Conservation (phyloP, 2,113 vertebrate species). For the Orthonyx spaldingii region DNA sequence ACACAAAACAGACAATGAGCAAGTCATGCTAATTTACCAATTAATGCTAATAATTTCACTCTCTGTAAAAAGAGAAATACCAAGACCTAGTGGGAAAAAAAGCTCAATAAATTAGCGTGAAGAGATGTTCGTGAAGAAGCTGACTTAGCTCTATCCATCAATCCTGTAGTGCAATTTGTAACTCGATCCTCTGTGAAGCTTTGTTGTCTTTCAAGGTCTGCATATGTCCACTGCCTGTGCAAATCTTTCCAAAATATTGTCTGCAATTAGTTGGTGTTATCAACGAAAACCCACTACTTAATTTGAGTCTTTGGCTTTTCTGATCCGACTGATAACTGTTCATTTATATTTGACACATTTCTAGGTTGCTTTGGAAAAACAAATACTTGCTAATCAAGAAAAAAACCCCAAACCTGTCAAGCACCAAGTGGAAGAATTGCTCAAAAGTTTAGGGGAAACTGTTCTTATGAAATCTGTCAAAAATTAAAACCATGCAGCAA, state of each 20-base stretch:
- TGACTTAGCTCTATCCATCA: not conserved
- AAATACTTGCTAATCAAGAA: not conserved
- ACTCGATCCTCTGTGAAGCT: not conserved
- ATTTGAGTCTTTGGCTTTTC: not conserved
- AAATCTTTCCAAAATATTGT: not conserved
- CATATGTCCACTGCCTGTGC: not conserved
- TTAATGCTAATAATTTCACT: not conserved
- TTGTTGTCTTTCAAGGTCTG: not conserved
- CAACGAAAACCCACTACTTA: fast-evolving
- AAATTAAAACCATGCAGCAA: not conserved
- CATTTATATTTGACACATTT: not conserved
- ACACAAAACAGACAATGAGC: not conserved
- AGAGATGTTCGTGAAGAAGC: not conserved
- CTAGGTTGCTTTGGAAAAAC: not conserved
- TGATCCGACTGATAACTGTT: not conserved
- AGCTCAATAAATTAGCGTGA: not conserved
- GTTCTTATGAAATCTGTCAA: not conserved
- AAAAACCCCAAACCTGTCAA: not conserved
- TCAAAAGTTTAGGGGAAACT: not conserved
- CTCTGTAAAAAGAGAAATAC: not conserved
- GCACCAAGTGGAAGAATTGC: not conserved
- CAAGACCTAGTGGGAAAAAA: not conserved
- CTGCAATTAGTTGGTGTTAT: not conserved
- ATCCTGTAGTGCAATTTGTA: not conserved
- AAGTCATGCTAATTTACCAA: not conserved